Evolutionary conservation across 2,113 vertebrate genomes (phyloP).

Genomic region (Scatophagus argus): DNA sequence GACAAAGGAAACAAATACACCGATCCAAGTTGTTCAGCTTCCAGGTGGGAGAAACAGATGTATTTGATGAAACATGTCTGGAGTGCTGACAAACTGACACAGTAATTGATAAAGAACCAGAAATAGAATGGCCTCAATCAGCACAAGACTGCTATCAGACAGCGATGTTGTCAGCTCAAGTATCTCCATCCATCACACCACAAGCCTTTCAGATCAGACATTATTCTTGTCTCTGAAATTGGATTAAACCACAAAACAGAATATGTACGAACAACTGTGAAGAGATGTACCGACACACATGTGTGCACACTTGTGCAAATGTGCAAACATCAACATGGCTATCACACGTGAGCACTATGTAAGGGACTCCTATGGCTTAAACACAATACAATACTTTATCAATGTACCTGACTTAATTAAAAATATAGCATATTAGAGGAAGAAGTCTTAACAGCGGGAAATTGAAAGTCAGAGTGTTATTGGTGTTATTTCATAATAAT

Average conservation of each 20-base stretch:
- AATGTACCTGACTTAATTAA: neutral
- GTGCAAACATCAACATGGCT: neutral
- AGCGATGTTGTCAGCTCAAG: conserved; percentile 44
- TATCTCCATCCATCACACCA: conserved; percentile 63
- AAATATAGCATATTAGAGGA: neutral
- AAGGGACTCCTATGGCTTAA: neutral
- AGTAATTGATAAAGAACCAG: conserved; percentile 64
- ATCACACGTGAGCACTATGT: neutral
- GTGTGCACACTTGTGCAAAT: conserved; percentile 12
- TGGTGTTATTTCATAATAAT: no score
- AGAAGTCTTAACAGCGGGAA: neutral
- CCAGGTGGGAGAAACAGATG: conserved; percentile 52
- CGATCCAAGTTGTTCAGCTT: conserved; percentile 22
- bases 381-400: neutral
- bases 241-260: conserved; percentile 37
- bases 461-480: neutral
- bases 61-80: conserved; percentile 53
- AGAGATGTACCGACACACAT: neutral
- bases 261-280: neutral
- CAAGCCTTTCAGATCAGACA: conserved; percentile 45
- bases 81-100: conserved; percentile 46
- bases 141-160: conserved; percentile 39
- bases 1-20: conserved; percentile 27
- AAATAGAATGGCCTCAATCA: conserved; percentile 55
- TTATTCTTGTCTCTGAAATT: conserved; percentile 41